Percentiles rank a stretch among this genome's conserved stretches.
Conservation (phyloP, 2,797 vertebrate genomes). For the Tapera naevia region DNA sequence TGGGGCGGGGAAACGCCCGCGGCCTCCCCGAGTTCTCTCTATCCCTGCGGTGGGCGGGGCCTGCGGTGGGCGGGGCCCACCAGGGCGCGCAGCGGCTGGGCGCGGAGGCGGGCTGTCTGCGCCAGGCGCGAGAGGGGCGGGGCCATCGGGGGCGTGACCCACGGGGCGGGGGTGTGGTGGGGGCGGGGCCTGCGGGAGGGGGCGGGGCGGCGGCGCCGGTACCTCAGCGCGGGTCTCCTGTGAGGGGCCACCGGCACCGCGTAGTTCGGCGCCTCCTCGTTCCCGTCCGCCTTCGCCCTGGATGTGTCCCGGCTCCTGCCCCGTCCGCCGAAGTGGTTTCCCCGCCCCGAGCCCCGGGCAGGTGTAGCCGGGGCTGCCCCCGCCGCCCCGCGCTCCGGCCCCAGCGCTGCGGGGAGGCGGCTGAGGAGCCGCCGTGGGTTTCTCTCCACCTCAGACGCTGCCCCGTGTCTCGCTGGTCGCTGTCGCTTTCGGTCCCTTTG, state of each 20-base stretch:
- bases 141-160: no score
- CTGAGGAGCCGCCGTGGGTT: no score
- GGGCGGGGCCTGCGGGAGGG: rapidly evolving
- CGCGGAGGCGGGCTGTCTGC: no score
- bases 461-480: background rate
- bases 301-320: rapidly evolving
- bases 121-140: no score
- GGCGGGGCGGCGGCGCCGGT: background rate
- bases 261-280: rapidly evolving
- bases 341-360: no score
- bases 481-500: no score
- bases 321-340: no score
- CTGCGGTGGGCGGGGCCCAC: background rate
- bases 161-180: no score
- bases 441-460: no score
- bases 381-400: no score
- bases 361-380: no score
- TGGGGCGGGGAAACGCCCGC: background rate
- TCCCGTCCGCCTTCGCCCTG: rapidly evolving
- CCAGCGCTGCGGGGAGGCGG: no score
- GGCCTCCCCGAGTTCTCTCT: background rate
- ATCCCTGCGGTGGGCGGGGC: background rate
- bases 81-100: background rate
- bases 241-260: rapidly evolving
- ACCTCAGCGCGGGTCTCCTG: background rate